Conservation (phyloP, 2,797 vertebrate species). For the Pantherophis vulpinus region DNA sequence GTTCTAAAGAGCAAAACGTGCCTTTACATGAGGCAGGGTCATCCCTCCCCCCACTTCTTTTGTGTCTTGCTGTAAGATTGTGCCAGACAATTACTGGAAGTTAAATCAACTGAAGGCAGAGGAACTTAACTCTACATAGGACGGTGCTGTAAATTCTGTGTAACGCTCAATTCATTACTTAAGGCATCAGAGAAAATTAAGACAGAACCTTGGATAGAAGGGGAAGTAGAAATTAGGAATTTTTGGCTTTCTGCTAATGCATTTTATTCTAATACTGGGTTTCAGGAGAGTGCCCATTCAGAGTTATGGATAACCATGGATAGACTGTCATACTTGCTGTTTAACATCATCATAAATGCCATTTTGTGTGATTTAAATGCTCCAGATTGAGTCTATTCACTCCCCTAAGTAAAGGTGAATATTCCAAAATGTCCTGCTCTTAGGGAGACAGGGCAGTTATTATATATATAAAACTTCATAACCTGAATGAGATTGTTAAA, state of each 20-base stretch:
- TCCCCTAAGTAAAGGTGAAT: not conserved
- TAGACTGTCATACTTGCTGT: not conserved
- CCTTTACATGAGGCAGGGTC: not conserved
- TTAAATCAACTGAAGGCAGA: not conserved
- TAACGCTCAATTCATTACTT: not conserved
- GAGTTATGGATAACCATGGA: not conserved
- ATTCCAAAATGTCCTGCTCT: not conserved
- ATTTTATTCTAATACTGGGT: not conserved
- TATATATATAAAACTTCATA: not conserved
- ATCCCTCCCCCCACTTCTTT: accelerated
- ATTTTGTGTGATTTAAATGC: not conserved
- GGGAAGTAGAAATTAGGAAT: not conserved
- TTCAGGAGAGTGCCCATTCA: not conserved
- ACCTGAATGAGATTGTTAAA: not conserved
- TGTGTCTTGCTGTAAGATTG: not conserved
- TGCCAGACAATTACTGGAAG: not conserved
- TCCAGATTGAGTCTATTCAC: not conserved
- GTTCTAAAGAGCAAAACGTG: not conserved
- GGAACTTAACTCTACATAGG: not conserved
- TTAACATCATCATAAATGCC: not conserved
- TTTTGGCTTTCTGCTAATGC: not conserved
- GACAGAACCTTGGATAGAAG: not conserved
- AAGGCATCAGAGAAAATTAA: not conserved
- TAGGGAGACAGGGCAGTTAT: not conserved
- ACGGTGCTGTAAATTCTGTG: not conserved